phyloP scores from a whole-genome alignment of 2,113 vertebrate species.

The Bothrops jararaca region DNA sequence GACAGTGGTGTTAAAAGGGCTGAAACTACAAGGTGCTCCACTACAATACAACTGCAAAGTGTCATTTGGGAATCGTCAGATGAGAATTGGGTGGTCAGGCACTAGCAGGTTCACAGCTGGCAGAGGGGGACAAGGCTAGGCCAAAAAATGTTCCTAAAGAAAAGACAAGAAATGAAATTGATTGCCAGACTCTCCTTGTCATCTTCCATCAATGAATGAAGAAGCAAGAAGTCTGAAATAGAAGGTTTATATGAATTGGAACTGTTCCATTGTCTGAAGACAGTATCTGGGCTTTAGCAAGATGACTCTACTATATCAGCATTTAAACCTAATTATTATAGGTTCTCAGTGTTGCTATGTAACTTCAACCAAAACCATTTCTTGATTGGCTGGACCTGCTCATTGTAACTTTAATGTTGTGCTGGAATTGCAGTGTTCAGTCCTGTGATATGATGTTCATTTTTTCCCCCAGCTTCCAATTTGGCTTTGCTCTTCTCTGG shows the following conservation, averaged over 20 bases:
- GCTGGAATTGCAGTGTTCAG: background rate
- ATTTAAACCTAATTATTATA: background rate
- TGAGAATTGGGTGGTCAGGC: background rate
- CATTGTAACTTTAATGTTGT: background rate
- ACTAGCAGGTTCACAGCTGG: background rate
- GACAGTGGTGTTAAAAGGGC: background rate
- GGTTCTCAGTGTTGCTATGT: background rate
- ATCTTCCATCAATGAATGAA: background rate
- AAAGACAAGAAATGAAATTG: background rate
- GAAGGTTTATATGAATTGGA: background rate
- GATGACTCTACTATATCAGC: background rate
- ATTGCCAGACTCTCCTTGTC: background rate
- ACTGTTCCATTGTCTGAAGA: background rate
- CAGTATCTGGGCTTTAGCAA: background rate
- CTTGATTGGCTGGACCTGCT: background rate
- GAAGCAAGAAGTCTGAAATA: background rate
- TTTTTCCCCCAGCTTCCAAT: background rate
- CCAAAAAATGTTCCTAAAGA: background rate
- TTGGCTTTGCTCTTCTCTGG: background rate
- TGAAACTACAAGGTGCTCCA: background rate
- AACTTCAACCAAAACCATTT: background rate
- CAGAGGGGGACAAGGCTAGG: background rate
- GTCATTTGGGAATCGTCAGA: background rate
- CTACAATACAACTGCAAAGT: background rate
- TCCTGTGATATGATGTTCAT: background rate